A percentile compares a stretch with the other conserved stretches of the same genome.
Conservation (phyloP, 2,113 vertebrate genomes). For the Caranx melampygus region DNA sequence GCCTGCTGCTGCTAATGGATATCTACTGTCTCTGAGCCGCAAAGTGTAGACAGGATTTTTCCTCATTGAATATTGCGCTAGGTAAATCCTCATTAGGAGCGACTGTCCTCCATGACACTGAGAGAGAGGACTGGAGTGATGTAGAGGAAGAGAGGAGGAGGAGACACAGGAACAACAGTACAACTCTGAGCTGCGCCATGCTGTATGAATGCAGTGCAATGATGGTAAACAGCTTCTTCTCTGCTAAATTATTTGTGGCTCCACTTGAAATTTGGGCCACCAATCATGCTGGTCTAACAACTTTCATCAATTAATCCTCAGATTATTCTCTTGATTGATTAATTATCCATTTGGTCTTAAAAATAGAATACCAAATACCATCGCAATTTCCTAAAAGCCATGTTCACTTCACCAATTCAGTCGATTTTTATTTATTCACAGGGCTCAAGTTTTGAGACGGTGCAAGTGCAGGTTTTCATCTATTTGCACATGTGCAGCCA, state of each 20-base stretch:
- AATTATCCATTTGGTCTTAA: not conserved
- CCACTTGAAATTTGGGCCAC: not conserved
- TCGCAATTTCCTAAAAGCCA: not conserved
- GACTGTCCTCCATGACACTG: constrained; percentile 33
- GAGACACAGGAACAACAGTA: constrained; percentile 6
- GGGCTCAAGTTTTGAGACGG: too few species aligned
- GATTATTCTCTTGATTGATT: not conserved
- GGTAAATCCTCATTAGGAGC: constrained; percentile 66
- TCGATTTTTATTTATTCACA: too few species aligned
- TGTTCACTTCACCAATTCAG: not conserved
- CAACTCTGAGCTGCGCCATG: constrained; percentile 3
- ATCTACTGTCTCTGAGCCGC: constrained; percentile 60
- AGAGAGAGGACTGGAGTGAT: constrained; percentile 18
- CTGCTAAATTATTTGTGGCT: not conserved
- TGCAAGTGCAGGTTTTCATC: too few species aligned
- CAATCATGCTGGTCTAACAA: not conserved
- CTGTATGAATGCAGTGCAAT: constrained; percentile 10
- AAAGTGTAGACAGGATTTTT: constrained; percentile 58
- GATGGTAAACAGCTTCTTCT: constrained; percentile 8
- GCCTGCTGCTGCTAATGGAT: constrained; percentile 69
- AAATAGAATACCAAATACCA: not conserved
- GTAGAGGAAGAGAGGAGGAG: constrained; percentile 14
- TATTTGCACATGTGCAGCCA: too few species aligned
- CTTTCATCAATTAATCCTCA: not conserved
- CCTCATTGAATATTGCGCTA: constrained; percentile 61